Evolutionary conservation across 2,797 vertebrate genomes (phyloP), one percentile per base, ranked within the genome.

Genomic region (Sebastes kiyomatsui): DNA sequence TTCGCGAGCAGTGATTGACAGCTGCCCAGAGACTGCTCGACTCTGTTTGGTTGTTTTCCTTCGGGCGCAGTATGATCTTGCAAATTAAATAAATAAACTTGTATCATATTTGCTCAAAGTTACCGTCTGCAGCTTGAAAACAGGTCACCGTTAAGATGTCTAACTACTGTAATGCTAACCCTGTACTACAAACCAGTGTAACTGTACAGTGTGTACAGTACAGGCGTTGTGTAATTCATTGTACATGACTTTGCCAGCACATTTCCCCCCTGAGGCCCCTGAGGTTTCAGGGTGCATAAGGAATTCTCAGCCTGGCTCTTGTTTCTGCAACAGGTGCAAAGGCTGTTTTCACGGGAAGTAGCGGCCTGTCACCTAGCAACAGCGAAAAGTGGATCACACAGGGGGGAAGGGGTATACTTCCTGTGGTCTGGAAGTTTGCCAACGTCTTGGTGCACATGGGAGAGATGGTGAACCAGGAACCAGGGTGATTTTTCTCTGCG

Each of bases 301-400:
- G 79, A 90, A 79, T 87, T 80, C 70, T 84, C 52, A 32, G 78
- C 42, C 71, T 75, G 79, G 81, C 72, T 90, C 90, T 72, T 62
- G 18, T 30, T 52, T 67, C 65, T 52, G 66, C 46, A 55, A 55
- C 49, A 68, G 49, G 67, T 52, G 67, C 67, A 68, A 54, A 23
- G 67, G 14, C 66, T 52, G 66, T 67, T 52, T 67, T 67, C 27
- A 71, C 82, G 87, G 84, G 87, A 93, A 87, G 84, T 75, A 77
- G 64, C 83, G 76, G 76, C 66, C 30, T 52, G 81, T 93, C 83
- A 84, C 90, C 66, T 86, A 90, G 91, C 87, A 92, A 92, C 88
- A 76, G 84, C 11, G 28, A 86, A 72, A 86, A 84, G 77, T 86
- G 85, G 81, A 91, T 90, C 81, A 80, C 46, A 62, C n/a, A 27